phyloP scores from a whole-genome alignment of 2,797 vertebrate genomes.

The Galagoides demidoff region DNA sequence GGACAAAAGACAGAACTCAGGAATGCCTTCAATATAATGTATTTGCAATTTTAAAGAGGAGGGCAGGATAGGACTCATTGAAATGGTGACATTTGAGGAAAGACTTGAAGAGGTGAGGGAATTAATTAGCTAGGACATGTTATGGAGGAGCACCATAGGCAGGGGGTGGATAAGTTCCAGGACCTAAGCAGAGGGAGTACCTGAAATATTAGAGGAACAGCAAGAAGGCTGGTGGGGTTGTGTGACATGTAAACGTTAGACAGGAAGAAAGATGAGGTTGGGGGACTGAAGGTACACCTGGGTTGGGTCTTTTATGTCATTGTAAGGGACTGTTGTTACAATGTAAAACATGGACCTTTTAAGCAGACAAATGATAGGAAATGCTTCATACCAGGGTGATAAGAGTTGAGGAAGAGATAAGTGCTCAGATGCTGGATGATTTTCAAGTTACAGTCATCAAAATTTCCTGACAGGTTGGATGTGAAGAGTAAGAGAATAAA shows the following conservation, averaged over 20 bases:
- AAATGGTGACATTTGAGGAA: slow-evolving; percentile 6
- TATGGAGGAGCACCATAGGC: not conserved
- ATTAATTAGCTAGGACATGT: not conserved
- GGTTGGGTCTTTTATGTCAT: not conserved
- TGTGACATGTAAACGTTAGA: not conserved
- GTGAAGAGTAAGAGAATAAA: not conserved
- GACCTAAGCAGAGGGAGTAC: not conserved
- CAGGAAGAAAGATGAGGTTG: not conserved
- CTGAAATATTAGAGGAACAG: not conserved
- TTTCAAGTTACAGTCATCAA: not conserved
- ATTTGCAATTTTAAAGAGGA: slow-evolving; percentile 13
- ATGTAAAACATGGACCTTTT: not conserved
- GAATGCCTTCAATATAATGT: not conserved
- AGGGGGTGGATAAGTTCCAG: not conserved
- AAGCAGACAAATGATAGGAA: not conserved
- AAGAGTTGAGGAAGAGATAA: not conserved
- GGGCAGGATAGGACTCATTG: not conserved
- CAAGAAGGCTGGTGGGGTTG: not conserved
- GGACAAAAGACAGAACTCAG: not conserved
- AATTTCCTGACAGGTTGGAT: not conserved
- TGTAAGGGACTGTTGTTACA: not conserved
- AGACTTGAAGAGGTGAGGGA: not conserved
- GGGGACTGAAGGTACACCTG: not conserved
- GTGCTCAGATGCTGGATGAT: not conserved
- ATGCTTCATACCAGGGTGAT: not conserved